Evolutionary conservation across 2,797 vertebrate genomes (phyloP).

Genomic region (Sebastes taczanowskii): DNA sequence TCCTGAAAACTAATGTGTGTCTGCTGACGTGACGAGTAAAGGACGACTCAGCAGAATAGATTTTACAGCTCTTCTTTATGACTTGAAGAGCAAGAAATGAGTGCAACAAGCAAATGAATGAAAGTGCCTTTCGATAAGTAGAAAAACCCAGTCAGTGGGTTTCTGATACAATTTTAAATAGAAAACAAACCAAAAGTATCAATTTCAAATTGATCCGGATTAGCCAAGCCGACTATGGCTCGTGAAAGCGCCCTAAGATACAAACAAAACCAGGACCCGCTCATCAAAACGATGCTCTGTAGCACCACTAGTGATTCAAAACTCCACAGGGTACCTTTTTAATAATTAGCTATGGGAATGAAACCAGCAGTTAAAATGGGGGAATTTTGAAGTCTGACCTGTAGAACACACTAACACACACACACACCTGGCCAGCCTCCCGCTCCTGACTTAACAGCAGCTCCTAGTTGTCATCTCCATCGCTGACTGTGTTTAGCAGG

Average conservation of each 20-base stretch:
- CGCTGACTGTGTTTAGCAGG: constrained; percentile 25
- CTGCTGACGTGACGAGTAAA: neutral
- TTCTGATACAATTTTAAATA: neutral
- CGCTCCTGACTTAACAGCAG: constrained; percentile 17
- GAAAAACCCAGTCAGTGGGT: neutral
- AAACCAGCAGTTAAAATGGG: constrained; percentile 17
- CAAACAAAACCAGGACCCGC: neutral
- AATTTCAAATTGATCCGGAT: no score
- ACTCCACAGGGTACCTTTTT: neutral
- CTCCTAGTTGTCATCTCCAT: constrained; percentile 42
- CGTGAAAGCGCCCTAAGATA: neutral
- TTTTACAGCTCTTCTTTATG: neutral
- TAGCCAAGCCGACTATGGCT: no score
- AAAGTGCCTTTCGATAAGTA: neutral
- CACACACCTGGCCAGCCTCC: constrained; percentile 9
- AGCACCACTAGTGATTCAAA: neutral
- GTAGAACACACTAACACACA: neutral
- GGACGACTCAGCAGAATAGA: neutral
- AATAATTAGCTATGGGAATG: neutral
- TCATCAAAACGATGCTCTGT: neutral
- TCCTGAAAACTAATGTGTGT: neutral
- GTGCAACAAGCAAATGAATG: neutral
- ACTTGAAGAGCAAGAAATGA: neutral
- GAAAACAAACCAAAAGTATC: no score
- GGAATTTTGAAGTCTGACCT: constrained; percentile 15